These are phyloP conservation scores for Hipposideros larvatus DNA, from an alignment of 2,797 vertebrate species.

Conservation along the genomic window DNA sequence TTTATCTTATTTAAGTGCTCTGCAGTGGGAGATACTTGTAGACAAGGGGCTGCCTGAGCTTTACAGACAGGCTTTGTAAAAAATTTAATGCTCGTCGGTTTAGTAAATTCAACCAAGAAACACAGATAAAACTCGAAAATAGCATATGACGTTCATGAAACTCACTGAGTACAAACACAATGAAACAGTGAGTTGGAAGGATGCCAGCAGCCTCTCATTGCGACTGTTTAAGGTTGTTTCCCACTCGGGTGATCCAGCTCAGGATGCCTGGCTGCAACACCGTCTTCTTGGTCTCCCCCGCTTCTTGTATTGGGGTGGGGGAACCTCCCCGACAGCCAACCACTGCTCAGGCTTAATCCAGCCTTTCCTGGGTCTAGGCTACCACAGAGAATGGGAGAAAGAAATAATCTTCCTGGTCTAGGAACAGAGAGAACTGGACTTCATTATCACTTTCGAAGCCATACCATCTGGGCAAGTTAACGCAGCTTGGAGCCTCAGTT, in stretches of 20 bases:
- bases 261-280: neutral
- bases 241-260: neutral
- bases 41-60: neutral
- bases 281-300: neutral
- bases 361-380: neutral
- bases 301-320: neutral
- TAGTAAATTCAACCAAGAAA: conserved; percentile 47
- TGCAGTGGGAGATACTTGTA: neutral
- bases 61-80: conserved; percentile 42
- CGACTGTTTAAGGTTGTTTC: fast-evolving
- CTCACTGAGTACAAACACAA: neutral
- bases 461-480: fast-evolving
- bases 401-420: no score
- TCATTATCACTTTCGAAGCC: neutral
- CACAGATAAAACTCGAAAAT: neutral
- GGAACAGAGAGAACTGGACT: neutral
- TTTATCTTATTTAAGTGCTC: neutral
- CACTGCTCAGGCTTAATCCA: neutral
- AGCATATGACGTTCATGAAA: neutral
- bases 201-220: fast-evolving
- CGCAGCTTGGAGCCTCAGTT: neutral
- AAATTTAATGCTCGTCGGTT: neutral
- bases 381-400: fast-evolving
- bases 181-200: neutral
- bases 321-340: neutral